Evolutionary conservation across 2,888 invertebrate species (phyloP).

Genomic region (Dryomyza anilis): DNA sequence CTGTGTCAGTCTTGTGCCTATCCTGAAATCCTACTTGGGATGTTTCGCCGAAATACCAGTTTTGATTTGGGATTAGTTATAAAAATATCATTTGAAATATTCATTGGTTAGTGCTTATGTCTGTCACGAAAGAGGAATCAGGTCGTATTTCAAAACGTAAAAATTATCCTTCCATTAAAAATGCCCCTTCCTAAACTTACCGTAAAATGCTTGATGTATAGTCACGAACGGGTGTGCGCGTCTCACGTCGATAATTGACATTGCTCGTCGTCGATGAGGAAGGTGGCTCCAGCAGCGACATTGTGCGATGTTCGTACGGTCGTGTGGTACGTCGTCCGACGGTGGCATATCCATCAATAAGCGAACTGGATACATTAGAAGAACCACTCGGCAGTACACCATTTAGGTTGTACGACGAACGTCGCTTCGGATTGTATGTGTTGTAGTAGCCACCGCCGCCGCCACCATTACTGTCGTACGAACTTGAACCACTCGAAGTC

Average conservation of each 20-base stretch:
- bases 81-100: no score
- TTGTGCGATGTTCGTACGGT: slow-evolving; percentile 58
- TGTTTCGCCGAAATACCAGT: no score
- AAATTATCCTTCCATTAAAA: no score
- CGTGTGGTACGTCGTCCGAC: slow-evolving; percentile 56
- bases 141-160: no score
- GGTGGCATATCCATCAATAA: slow-evolving; percentile 58
- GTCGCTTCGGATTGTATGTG: slow-evolving; percentile 59
- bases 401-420: slow-evolving; percentile 56
- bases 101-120: no score
- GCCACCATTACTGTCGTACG: slow-evolving; percentile 43
- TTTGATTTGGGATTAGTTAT: no score
- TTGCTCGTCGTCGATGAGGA: slow-evolving; percentile 39
- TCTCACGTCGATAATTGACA: slow-evolving; percentile 48
- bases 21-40: no score
- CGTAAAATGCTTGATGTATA: slow-evolving; percentile 43
- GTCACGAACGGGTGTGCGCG: slow-evolving; percentile 49
- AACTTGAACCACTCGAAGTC: slow-evolving; percentile 46
- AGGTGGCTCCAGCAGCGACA: slow-evolving; percentile 55
- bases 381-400: slow-evolving; percentile 35
- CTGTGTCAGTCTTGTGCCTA: no score
- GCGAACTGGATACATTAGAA: slow-evolving; percentile 38
- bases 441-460: slow-evolving; percentile 56
- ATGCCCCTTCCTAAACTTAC: neutral
- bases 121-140: no score